Percentiles rank a stretch among this genome's conserved stretches.
Evolutionary conservation across 1,140 invertebrate genomes (phyloP).

Genomic region (Drosophila nikananu): DNA sequence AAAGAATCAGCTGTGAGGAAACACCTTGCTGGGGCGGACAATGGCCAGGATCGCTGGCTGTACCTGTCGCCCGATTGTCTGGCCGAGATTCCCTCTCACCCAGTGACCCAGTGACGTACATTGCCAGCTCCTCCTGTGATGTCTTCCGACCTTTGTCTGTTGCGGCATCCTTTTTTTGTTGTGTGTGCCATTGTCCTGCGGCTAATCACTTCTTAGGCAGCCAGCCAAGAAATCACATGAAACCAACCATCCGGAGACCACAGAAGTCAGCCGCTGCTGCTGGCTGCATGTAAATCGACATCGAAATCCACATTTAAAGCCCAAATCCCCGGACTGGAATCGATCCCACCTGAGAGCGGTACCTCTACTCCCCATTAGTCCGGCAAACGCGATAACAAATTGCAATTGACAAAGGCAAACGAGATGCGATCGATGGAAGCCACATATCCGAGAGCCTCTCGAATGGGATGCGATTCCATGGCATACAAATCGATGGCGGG

Average conservation of each 20-base stretch:
- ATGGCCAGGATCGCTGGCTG: slow-evolving; percentile 18
- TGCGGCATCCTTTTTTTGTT: slow-evolving; percentile 11
- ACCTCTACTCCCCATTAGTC: slow-evolving; percentile 44
- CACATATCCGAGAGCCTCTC: slow-evolving; percentile 34
- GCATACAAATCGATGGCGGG: slow-evolving; percentile 76
- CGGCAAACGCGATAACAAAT: slow-evolving; percentile 78
- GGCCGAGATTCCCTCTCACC: slow-evolving; percentile 59
- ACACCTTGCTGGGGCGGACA: slow-evolving; percentile 41
- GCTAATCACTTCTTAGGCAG: slow-evolving; percentile 37
- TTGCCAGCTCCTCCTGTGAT: slow-evolving; percentile 41
- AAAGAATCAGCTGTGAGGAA: slow-evolving; percentile 39
- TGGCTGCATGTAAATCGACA: slow-evolving; percentile 20
- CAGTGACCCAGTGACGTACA: slow-evolving; percentile 75
- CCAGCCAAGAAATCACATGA: slow-evolving; percentile 18
- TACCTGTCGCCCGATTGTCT: slow-evolving; percentile 77
- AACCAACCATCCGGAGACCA: slow-evolving; percentile 17
- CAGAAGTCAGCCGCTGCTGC: slow-evolving; percentile 41
- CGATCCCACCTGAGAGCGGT: slow-evolving; percentile 43
- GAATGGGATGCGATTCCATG: slow-evolving; percentile 66
- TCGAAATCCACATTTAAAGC: slow-evolving; percentile 15
- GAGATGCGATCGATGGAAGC: slow-evolving; percentile 49
- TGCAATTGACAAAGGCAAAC: slow-evolving; percentile 82
- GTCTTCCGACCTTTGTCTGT: slow-evolving; percentile 57
- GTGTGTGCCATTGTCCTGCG: slow-evolving; percentile 39
- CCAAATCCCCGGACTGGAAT: slow-evolving; percentile 45